Conservation (phyloP, 2,113 vertebrate species). For the Seriola quinqueradiata region DNA sequence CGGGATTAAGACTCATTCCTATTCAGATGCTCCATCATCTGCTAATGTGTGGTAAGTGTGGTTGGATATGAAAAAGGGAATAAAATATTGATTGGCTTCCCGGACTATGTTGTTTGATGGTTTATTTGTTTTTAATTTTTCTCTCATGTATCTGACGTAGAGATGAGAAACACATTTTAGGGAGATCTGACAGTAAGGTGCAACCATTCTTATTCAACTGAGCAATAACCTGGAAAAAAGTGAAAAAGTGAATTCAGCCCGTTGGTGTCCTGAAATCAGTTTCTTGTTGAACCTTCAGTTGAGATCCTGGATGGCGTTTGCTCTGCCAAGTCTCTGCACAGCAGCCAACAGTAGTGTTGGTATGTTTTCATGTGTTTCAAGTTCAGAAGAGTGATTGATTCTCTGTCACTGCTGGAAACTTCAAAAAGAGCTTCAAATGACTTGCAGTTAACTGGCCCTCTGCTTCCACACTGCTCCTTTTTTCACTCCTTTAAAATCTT, state of each 20-base stretch:
- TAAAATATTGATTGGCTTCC: too few relatives aligned
- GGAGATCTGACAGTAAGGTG: not conserved
- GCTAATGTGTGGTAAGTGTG: too few relatives aligned
- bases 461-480: constrained; percentile 44
- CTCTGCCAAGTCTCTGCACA: constrained; percentile 1
- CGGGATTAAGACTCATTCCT: too few relatives aligned
- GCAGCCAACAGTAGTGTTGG: constrained; percentile 12
- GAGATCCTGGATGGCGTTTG: constrained; percentile 3
- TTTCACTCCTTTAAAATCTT: constrained; percentile 73
- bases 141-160: not conserved
- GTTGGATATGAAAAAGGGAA: too few relatives aligned
- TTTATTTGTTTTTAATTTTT: not conserved
- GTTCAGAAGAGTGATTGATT: constrained; percentile 59
- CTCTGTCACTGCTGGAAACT: constrained; percentile 64
- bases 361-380: constrained; percentile 48
- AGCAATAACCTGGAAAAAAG: not conserved
- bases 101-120: not conserved
- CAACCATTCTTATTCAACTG: not conserved
- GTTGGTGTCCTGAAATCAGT: not conserved
- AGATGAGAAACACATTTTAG: not conserved
- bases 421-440: constrained; percentile 60
- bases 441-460: constrained; percentile 60
- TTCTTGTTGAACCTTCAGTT: not conserved
- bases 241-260: not conserved
- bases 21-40: too few relatives aligned